Conservation (phyloP, 2,797 vertebrate genomes). For the Avahi laniger region DNA sequence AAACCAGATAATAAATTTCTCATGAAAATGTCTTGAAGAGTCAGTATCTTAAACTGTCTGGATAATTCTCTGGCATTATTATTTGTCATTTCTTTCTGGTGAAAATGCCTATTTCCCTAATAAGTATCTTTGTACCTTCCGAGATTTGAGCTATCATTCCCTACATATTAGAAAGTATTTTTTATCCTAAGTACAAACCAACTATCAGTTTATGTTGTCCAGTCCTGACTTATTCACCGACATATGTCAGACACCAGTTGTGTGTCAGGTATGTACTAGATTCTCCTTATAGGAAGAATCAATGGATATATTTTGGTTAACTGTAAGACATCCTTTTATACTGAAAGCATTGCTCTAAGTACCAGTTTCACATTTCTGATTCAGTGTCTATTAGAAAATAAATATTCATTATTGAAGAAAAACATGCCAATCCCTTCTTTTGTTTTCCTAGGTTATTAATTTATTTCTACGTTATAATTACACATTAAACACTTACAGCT, state of each 20-base stretch:
- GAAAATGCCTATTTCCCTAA: neutral
- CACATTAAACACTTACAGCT: slow-evolving; percentile 32
- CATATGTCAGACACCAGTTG: neutral
- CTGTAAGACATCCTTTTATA: neutral
- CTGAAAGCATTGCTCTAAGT: neutral
- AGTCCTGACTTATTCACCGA: neutral
- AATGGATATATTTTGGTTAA: neutral
- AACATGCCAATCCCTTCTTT: neutral
- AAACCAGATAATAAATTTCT: neutral
- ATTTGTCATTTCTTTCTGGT: neutral
- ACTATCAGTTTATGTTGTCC: neutral
- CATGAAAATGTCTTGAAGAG: neutral
- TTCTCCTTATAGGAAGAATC: neutral
- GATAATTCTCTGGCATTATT: neutral
- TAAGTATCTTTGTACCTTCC: neutral
- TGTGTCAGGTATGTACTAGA: neutral
- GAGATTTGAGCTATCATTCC: neutral
- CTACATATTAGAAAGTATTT: neutral
- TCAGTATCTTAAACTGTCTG: neutral
- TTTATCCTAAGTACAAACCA: neutral
- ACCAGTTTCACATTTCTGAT: slow-evolving; percentile 4
- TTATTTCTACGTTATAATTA: slow-evolving; percentile 63
- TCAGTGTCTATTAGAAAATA: slow-evolving; percentile 36
- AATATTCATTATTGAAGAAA: slow-evolving; percentile 33
- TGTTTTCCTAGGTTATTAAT: slow-evolving; percentile 63